phyloP scores from a whole-genome alignment of 1,140 invertebrate genomes.

The Leptinotarsa texana region DNA sequence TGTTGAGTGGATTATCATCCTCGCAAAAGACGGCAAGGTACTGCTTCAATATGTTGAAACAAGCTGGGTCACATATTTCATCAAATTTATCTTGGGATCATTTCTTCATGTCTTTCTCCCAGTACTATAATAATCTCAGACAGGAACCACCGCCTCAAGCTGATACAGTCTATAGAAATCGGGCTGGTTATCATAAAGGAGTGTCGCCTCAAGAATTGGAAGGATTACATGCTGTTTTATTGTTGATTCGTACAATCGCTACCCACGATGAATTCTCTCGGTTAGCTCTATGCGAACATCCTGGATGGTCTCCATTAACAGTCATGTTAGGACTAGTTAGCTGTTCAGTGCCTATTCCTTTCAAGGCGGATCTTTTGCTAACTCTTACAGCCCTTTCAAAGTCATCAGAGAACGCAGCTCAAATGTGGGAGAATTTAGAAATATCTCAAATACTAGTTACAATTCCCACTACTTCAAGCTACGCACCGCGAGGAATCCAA shows the following conservation, averaged over 20 bases:
- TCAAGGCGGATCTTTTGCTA: constrained; percentile 82
- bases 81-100: constrained; percentile 81
- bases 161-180: constrained; percentile 68
- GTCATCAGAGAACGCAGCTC: constrained; percentile 73
- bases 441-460: constrained; percentile 80
- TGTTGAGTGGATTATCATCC: constrained; percentile 81
- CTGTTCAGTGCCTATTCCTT: constrained; percentile 79
- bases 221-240: constrained; percentile 79
- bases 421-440: constrained; percentile 86
- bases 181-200: constrained; percentile 62
- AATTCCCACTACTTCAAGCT: constrained; percentile 65
- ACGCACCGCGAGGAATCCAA: constrained; percentile 68
- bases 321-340: constrained; percentile 81
- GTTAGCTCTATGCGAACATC: constrained; percentile 81
- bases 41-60: constrained; percentile 85
- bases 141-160: constrained; percentile 67
- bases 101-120: constrained; percentile 82
- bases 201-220: constrained; percentile 87
- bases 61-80: constrained; percentile 66
- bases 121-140: constrained; percentile 72
- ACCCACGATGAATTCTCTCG: constrained; percentile 78
- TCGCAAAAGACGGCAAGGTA: constrained; percentile 73
- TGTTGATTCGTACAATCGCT: constrained; percentile 77
- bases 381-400: constrained; percentile 78
- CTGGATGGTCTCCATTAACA: constrained; percentile 80